phyloP scores from a whole-genome alignment of 2,113 vertebrate genomes.

The Cebidichthys violaceus region DNA sequence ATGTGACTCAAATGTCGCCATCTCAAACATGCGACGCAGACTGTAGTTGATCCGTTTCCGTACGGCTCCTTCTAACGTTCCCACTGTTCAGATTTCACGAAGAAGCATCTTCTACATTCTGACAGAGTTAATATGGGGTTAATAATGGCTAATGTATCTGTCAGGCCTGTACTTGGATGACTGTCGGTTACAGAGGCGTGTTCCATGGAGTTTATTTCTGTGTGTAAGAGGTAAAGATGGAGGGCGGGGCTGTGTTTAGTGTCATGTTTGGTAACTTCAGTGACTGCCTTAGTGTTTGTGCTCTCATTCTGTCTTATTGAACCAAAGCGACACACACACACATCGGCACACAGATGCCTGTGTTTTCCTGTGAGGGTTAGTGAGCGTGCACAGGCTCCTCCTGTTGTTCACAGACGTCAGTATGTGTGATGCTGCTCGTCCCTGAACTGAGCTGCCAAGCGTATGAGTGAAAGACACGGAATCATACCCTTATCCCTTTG shows the following conservation, averaged over 20 bases:
- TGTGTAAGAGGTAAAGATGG: not conserved
- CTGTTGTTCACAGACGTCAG: not conserved
- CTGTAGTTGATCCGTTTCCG: too few species aligned
- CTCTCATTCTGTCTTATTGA: constrained; percentile 25
- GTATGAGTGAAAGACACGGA: not conserved
- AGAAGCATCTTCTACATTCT: too few species aligned
- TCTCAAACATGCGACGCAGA: not conserved
- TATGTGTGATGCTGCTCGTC: not conserved
- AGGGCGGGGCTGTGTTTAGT: not conserved
- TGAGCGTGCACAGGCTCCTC: not conserved
- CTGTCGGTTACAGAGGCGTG: not conserved
- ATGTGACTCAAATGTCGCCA: not conserved
- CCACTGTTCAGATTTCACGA: too few species aligned
- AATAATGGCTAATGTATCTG: too few species aligned
- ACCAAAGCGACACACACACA: constrained; percentile 27
- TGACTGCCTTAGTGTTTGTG: not conserved
- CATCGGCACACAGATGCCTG: constrained; percentile 1
- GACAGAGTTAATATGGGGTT: too few species aligned
- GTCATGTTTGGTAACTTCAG: not conserved
- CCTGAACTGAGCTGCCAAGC: not conserved
- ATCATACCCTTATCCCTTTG: not conserved
- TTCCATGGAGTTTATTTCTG: not conserved
- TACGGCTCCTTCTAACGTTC: too few species aligned
- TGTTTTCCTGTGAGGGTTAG: not conserved
- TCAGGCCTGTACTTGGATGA: too few species aligned